Evolutionary conservation across 1,140 invertebrate species (phyloP).

Genomic region (Cotesia chilonis): DNA sequence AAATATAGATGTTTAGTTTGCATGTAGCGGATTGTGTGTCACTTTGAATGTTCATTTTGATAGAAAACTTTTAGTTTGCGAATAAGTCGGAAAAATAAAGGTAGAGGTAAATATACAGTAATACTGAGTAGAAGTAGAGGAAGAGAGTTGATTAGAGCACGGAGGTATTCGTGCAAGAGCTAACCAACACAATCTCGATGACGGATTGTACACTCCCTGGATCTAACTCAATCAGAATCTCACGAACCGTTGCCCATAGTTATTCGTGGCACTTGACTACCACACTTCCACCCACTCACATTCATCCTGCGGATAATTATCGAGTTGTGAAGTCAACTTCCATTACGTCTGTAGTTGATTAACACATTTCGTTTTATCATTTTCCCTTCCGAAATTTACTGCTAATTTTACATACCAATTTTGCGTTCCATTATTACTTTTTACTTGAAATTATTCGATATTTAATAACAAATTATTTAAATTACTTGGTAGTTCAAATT

Average conservation of each 20-base stretch:
- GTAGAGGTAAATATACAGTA: neutral
- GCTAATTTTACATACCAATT: too few species aligned
- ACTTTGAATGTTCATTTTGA: constrained; percentile 11
- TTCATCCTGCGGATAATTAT: neutral
- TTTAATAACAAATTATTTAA: too few species aligned
- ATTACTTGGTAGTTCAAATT: too few species aligned
- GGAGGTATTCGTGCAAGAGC: constrained; percentile 48
- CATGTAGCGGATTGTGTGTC: neutral
- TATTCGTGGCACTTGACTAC: constrained; percentile 34
- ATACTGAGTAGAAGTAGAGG: neutral
- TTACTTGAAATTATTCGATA: too few species aligned
- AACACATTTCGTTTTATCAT: neutral
- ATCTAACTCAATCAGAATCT: constrained; percentile 53
- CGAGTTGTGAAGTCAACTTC: neutral
- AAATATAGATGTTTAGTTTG: too few species aligned
- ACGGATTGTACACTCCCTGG: constrained; percentile 44
- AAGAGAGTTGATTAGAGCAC: constrained; percentile 46
- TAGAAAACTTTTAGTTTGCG: neutral
- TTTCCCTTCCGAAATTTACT: too few species aligned
- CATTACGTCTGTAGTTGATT: constrained; percentile 10
- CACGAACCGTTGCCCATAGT: constrained; percentile 46
- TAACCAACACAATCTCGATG: constrained; percentile 52
- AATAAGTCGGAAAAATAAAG: neutral
- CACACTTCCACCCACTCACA: neutral
- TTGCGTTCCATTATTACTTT: too few species aligned